phyloP scores from a whole-genome alignment of 2,113 vertebrate genomes.

The Oncorhynchus masou region DNA sequence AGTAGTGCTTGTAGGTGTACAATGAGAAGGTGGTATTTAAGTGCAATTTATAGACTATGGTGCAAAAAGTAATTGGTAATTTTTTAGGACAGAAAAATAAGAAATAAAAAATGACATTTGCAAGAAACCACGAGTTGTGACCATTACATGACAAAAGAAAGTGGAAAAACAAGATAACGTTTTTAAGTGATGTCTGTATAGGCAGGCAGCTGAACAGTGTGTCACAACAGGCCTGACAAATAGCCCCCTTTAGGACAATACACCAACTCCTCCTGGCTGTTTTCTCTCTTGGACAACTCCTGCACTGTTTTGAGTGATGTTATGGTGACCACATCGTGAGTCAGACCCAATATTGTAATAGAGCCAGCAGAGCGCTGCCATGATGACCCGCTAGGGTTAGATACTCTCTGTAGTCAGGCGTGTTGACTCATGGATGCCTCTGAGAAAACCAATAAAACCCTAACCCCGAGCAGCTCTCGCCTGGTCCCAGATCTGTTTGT shows the following conservation, averaged over 20 bases:
- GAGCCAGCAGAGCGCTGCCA: constrained; percentile 1
- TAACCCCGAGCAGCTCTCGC: background rate
- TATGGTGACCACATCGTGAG: constrained; percentile 17
- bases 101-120: background rate
- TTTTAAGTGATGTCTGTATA: background rate
- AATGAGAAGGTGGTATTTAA: too few relatives aligned
- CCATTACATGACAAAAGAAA: background rate
- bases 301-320: constrained; percentile 9
- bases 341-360: constrained; percentile 4
- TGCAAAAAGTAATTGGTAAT: too few relatives aligned
- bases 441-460: constrained; percentile 44
- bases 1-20: too few relatives aligned
- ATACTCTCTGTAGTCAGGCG: constrained; percentile 34
- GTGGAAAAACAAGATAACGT: background rate
- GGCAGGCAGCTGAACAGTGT: background rate
- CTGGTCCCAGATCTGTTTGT: background rate
- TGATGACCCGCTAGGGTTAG: constrained; percentile 33
- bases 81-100: too few relatives aligned
- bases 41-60: too few relatives aligned
- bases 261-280: background rate
- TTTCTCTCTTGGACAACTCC: background rate
- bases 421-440: constrained; percentile 41
- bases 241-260: background rate
- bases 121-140: background rate
- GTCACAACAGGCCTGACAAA: background rate